Conservation (phyloP, 2,888 invertebrate species). For the Trissolcus japonicus region DNA sequence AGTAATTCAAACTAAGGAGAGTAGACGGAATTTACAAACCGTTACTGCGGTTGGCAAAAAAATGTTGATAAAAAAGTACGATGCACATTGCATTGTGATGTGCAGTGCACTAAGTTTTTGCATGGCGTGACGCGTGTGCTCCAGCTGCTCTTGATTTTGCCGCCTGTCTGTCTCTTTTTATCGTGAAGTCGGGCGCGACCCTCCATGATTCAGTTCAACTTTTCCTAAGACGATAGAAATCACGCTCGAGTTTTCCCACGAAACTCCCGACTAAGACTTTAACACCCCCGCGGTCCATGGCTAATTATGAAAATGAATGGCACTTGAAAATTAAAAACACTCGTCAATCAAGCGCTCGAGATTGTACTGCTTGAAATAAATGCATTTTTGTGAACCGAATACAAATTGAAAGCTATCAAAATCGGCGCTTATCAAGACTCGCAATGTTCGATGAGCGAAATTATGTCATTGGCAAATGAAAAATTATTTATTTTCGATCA, state of each 20-base stretch:
- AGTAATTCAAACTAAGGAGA: background rate
- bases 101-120: conserved; percentile 30
- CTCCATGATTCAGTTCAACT: conserved; percentile 23
- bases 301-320: conserved; percentile 45
- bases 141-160: conserved; percentile 71
- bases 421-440: background rate
- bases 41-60: background rate
- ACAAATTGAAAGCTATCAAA: background rate
- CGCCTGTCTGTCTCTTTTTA: conserved; percentile 58
- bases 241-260: conserved; percentile 34
- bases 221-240: conserved; percentile 19
- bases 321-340: conserved; percentile 14
- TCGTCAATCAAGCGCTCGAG: conserved; percentile 4
- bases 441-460: background rate
- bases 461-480: background rate
- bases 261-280: conserved; percentile 4
- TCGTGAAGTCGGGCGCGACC: conserved; percentile 31
- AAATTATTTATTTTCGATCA: too few species aligned
- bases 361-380: background rate
- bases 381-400: background rate
- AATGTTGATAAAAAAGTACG: conserved; percentile 19
- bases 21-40: background rate
- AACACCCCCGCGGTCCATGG: conserved; percentile 24
- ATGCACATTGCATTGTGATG: conserved; percentile 42
- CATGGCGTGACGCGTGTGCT: conserved; percentile 72